Conservation (phyloP, 1,140 invertebrate genomes). For the Diuraphis noxia region DNA sequence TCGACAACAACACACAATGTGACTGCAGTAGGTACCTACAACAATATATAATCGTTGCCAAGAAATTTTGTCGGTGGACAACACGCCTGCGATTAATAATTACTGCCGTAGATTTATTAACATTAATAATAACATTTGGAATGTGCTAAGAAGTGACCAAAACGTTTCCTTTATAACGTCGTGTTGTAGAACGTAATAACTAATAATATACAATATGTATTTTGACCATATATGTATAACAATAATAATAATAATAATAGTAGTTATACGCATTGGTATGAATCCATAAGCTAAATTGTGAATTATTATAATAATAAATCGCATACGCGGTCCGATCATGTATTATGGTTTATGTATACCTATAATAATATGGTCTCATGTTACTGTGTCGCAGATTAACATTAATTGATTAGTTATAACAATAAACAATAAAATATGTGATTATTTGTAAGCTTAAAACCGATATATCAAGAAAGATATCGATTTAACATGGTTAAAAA, state of each 20-base stretch:
- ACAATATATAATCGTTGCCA: conserved; percentile 5
- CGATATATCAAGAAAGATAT: no score
- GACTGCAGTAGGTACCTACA: neutral
- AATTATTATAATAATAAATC: neutral
- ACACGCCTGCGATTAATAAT: conserved; percentile 26
- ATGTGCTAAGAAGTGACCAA: neutral
- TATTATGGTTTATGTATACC: no score
- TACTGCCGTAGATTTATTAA: conserved; percentile 5
- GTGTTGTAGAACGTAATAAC: neutral
- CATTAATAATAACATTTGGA: neutral
- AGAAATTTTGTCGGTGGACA: neutral
- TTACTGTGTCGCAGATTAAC: neutral
- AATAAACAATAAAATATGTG: neutral
- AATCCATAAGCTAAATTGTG: neutral
- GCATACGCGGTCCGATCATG: neutral
- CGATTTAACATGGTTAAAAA: no score
- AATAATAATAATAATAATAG: neutral
- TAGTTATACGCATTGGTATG: no score
- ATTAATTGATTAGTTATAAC: neutral
- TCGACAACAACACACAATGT: neutral
- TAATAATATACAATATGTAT: neutral
- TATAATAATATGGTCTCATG: neutral
- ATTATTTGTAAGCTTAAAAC: no score
- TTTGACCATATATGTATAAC: neutral
- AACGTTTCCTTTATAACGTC: neutral